Conservation (phyloP, 2,797 vertebrate species). For the Tinamus major region DNA sequence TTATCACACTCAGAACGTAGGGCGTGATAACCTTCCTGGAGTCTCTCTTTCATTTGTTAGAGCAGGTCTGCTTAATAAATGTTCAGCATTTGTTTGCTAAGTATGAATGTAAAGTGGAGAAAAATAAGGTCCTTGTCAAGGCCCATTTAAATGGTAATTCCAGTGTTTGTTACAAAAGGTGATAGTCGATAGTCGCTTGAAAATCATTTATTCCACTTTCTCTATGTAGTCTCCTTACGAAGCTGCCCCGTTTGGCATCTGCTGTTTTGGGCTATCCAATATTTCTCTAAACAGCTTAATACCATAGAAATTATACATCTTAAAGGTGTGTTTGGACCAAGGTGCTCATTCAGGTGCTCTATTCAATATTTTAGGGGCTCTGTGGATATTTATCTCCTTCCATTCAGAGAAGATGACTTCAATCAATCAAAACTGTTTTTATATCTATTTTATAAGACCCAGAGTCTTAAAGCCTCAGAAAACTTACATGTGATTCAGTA, state of each 20-base stretch:
- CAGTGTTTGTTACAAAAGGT: neutral
- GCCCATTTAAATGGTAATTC: conserved; percentile 62
- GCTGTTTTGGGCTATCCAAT: neutral
- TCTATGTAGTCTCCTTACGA: neutral
- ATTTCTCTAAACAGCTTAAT: neutral
- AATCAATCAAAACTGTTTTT: neutral
- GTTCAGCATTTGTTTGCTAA: conserved; percentile 54
- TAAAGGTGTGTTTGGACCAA: neutral
- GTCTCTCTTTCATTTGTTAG: neutral
- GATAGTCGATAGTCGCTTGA: neutral
- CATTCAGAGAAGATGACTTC: neutral
- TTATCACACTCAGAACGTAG: conserved; percentile 53
- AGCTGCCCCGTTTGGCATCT: neutral
- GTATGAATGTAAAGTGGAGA: conserved; percentile 44
- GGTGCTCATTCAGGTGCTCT: accelerated
- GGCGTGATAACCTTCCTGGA: conserved; percentile 50
- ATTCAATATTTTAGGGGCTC: neutral
- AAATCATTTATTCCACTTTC: neutral
- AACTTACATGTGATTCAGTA: neutral
- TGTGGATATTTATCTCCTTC: neutral
- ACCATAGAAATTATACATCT: neutral
- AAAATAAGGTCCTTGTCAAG: conserved; percentile 56
- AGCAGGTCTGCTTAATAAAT: conserved; percentile 38
- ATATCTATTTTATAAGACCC: accelerated
- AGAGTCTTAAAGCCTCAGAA: neutral